phyloP scores from a whole-genome alignment of 2,888 invertebrate genomes.

The Leptogaster cylindrica region DNA sequence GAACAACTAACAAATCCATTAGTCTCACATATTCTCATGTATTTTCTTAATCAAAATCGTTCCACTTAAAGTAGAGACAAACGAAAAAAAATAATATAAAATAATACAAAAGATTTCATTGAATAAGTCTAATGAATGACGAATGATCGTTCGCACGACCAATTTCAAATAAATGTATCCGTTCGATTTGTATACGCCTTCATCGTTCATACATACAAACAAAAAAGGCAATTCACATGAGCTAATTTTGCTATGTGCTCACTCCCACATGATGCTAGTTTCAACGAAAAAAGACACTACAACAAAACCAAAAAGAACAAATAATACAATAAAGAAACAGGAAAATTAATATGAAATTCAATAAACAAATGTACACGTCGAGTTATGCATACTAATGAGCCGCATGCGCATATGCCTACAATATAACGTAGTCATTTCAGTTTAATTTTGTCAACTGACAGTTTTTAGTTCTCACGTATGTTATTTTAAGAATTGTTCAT shows the following conservation, averaged over 20 bases:
- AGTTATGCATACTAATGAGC: slow-evolving; percentile 45
- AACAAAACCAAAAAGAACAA: slow-evolving; percentile 30
- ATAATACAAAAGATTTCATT: slow-evolving; percentile 26
- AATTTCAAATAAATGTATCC: slow-evolving; percentile 7
- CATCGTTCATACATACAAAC: too few species aligned
- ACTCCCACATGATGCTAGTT: too few species aligned
- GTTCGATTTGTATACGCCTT: not conserved
- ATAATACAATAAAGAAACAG: too few species aligned
- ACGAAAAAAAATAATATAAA: too few species aligned
- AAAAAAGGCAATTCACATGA: not conserved
- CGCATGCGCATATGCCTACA: too few species aligned
- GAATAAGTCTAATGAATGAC: slow-evolving; percentile 36
- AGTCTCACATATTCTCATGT: too few species aligned
- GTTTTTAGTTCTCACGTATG: slow-evolving; percentile 28
- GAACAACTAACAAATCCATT: too few species aligned
- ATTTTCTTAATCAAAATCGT: too few species aligned
- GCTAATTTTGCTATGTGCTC: not conserved
- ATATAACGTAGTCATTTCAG: slow-evolving; percentile 20
- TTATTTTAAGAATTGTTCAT: slow-evolving; percentile 26
- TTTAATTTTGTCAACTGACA: slow-evolving; percentile 32
- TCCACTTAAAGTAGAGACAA: too few species aligned
- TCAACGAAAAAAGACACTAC: too few species aligned
- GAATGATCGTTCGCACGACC: slow-evolving; percentile 31
- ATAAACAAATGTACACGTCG: slow-evolving; percentile 45
- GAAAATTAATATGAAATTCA: slow-evolving; percentile 46